phyloP scores from a whole-genome alignment of 2,797 vertebrate species.

The Percopsis omiscomaycus region DNA sequence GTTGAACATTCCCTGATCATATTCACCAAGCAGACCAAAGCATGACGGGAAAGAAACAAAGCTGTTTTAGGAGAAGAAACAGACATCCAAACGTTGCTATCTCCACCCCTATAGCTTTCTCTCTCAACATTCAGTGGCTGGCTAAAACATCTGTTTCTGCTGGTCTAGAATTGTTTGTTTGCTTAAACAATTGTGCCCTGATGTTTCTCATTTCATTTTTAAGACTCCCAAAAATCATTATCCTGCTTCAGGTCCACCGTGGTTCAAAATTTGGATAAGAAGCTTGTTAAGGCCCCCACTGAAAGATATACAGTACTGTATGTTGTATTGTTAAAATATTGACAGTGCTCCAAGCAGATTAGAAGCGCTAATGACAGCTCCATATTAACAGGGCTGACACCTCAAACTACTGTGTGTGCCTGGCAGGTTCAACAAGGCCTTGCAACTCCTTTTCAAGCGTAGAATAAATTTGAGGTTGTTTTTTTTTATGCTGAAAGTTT shows the following conservation, averaged over 20 bases:
- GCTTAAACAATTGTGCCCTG: conserved; percentile 74
- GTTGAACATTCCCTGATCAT: conserved; percentile 61
- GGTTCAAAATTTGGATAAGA: conserved; percentile 44
- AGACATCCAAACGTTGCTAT: conserved; percentile 38
- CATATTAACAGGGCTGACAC: conserved; percentile 55
- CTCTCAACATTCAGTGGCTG: conserved; percentile 60
- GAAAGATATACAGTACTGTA: conserved; percentile 20
- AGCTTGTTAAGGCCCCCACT: conserved; percentile 1
- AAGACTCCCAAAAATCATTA: conserved; percentile 73
- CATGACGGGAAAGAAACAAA: conserved; percentile 39
- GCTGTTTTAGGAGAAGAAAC: conserved; percentile 49
- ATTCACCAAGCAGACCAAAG: conserved; percentile 36
- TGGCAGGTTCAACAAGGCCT: conserved; percentile 19
- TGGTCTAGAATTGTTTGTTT: conserved; percentile 77
- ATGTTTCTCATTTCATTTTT: conserved; percentile 78
- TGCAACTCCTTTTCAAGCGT: conserved; percentile 6
- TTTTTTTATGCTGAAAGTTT: conserved; percentile 21
- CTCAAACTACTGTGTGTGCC: conserved; percentile 55
- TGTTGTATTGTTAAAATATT: conserved; percentile 47
- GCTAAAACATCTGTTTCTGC: conserved; percentile 77
- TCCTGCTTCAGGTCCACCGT: conserved; percentile 62
- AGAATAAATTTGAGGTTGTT: conserved; percentile 13
- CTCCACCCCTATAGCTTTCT: conserved; percentile 28
- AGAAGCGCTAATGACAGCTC: conserved; percentile 56
- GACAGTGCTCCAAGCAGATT: conserved; percentile 50